Conservation (phyloP, 2,113 vertebrate genomes). For the Mandrillus leucophaeus region DNA sequence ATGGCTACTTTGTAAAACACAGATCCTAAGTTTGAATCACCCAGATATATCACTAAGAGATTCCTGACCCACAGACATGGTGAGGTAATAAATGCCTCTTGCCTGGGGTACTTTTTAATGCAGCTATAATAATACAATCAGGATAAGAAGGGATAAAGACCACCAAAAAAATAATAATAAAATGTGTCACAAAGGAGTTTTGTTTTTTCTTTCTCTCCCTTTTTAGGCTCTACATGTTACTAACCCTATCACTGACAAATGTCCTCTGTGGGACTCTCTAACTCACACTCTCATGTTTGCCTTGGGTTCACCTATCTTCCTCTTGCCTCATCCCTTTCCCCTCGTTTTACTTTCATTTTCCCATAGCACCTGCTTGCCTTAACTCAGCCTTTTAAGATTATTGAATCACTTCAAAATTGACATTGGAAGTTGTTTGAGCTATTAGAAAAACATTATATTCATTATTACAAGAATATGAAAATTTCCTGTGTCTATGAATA, state of each 20-base stretch:
- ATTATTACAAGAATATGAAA: background rate
- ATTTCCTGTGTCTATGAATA: background rate
- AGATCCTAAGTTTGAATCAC: background rate
- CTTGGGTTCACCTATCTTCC: background rate
- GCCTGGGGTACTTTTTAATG: background rate
- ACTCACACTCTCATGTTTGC: background rate
- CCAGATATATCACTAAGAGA: background rate
- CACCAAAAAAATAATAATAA: background rate
- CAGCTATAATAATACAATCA: background rate
- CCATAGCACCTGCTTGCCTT: background rate
- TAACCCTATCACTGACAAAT: background rate
- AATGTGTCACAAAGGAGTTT: background rate
- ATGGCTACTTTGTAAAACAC: no score
- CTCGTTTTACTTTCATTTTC: background rate
- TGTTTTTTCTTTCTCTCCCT: background rate
- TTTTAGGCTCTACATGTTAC: background rate
- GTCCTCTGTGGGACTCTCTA: background rate
- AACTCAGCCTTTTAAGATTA: background rate
- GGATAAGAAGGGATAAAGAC: background rate
- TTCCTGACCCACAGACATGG: background rate
- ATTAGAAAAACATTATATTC: background rate
- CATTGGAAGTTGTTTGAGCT: background rate
- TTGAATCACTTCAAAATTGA: background rate
- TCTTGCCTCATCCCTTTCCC: background rate
- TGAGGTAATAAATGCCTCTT: background rate